Evolutionary conservation across 1,140 invertebrate species (phyloP), one percentile per base, ranked within the genome.

Genomic region (Mamestra configurata): DNA sequence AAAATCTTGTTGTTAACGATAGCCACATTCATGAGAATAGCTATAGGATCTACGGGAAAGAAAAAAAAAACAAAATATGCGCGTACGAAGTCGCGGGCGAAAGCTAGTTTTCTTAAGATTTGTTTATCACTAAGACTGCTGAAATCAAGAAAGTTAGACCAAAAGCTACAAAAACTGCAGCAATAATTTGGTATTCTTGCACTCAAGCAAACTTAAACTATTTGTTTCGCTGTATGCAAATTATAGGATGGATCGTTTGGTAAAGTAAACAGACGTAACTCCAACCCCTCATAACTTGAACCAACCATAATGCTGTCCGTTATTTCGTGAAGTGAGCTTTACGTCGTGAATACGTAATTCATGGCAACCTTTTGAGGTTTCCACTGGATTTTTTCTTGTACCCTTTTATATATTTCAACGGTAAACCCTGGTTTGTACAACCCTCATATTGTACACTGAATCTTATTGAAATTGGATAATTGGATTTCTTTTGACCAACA

Each of bases 281-380:
- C 20, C 66, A 70, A 1, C 27, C 11, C 24, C 53, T 22, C n/a
- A 22, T 80, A 15, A 51, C 79, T 77, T 79, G 51, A n/a, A 66
- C 57, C 76, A 75, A 15, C 24, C 18, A 55, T 57, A 70, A 75
- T 77, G 61, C 53, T 72, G 72, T 81, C 77, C 79, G 77, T 80
- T 83, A 81, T 83, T 80, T 83, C 73, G 82, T 79, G 82, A 83
- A 83, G 79, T 81, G 82, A 83, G 77, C 77, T 80, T 77, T 76
- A 81, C 72, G 79, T 72, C 51, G 79, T 83, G 82, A 83, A 83
- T 83, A 83, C 79, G 82, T 83, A 83, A 83, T 83, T 79, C 79
- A 66, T 61, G 55, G 46, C 27, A 77, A 83, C 79, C 82, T 72
- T 81, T 79, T 73, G 79, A 80, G 77, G 78, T 81, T 83, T 83